Base-by-base conservation (phyloP, 2,888 invertebrate species). In the Scaeva pyrastri region DNA sequence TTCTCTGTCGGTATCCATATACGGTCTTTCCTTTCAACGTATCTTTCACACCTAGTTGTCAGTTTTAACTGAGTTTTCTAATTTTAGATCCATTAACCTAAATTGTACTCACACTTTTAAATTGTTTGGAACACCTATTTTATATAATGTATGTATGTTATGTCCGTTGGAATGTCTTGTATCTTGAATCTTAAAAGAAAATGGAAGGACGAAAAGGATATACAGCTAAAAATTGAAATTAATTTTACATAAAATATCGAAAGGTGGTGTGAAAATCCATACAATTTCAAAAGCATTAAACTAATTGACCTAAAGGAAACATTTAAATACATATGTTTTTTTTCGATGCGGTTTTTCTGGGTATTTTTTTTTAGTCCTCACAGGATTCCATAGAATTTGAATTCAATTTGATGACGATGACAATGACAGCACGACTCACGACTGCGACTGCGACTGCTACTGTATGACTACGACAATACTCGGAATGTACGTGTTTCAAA, bases 1-100 rank as follows among this genome's bases (percentile, higher is more conserved):
- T 50, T 7, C 39, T 21, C 43, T 19, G 12, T n/a, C 48, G 12
- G 16, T n/a, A 21, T 36, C 52, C 41, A 16, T n/a, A 21, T 36
- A 43, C 41, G 14, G 26, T 31, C 50, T 66, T 43, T 39, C 41
- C 50, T 66, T 43, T 39, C 41, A 21, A 39, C 75, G 21, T 60
- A 64, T 64, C 55, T 39, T 64, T 43, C 50, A 11, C 45, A 60
- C 66, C 56, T 58, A 45, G 62, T 70, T 86, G 73, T 73, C 56
- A 52, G 74, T 70, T 77, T 86, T 74, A 86, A 82, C 72, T 64
- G 31, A 74, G 70, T 82, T 86, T 82, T 82, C 78, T 74, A 76
- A 74, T 74, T 82, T 78, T 58, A 71, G 74, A 71, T 74, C 77
- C 82, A 86, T 82, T 86, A 78, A 74, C 55, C 78, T 55, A 26